Percentiles rank a stretch among this genome's conserved stretches.
These are phyloP conservation scores for Tricholauxania praeusta DNA, from an alignment of 2,888 invertebrate species.

Conservation along the genomic window DNA sequence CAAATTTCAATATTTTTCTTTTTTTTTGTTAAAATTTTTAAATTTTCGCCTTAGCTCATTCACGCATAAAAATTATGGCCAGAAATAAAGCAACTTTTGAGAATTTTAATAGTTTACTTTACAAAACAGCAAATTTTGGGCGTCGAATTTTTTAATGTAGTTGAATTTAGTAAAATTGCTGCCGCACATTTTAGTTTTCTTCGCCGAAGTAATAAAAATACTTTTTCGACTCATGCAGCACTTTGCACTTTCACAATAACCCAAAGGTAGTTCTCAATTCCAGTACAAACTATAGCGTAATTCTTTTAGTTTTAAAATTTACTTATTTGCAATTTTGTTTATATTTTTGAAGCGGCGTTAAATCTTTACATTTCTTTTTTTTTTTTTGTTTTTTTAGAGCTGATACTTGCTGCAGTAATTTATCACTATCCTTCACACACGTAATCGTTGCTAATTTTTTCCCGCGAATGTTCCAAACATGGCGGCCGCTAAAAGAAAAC, in stretches of 20 bases:
- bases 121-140: conserved; percentile 1
- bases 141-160: background rate
- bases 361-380: too few relatives aligned
- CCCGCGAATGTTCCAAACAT: conserved; percentile 27
- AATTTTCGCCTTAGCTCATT: background rate
- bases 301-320: background rate
- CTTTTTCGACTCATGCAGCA: background rate
- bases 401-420: conserved; percentile 8
- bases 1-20: background rate
- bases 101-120: background rate
- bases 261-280: conserved; percentile 20
- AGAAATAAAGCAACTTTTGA: background rate
- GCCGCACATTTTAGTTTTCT: background rate
- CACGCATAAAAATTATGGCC: background rate
- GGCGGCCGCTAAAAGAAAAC: conserved; percentile 37
- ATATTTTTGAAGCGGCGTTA: background rate
- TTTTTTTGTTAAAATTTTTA: background rate
- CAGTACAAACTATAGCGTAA: conserved; percentile 10
- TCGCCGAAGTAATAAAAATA: conserved; percentile 5
- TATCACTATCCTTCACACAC: conserved; percentile 3
- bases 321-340: background rate
- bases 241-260: conserved; percentile 37
- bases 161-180: conserved; percentile 1
- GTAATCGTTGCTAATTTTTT: conserved; percentile 2
- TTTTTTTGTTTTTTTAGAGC: too few relatives aligned